Evolutionary conservation across 2,113 vertebrate species (phyloP), one percentile per base, ranked within the genome.

Genomic region (Tenrec ecaudatus): DNA sequence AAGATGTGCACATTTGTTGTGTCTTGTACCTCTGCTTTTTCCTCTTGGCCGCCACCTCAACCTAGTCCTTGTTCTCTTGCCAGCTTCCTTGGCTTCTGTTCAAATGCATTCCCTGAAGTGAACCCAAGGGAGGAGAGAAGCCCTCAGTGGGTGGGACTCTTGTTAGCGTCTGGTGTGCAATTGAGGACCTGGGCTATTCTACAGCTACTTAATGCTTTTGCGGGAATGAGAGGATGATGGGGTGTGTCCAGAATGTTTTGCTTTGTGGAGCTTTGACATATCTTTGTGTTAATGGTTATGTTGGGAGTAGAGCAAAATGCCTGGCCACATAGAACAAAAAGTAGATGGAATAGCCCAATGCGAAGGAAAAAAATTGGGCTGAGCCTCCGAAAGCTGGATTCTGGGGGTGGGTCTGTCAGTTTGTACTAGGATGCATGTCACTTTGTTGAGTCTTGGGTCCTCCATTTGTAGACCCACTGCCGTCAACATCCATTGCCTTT

Each of bases 51-150:
- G 1, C 68, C 91, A 93, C 78, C 43, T 77, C 73, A 68, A 5
- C 91, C 57, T 60, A 78, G 84, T 33, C 71, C 77, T 91, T 60
- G 36, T 81, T 93, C 53, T 69, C 60, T 80, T 58, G 57, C 79
- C 75, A 93, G 78, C 86, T 83, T 81, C 38, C 6, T 75, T 89
- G 91, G 87, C 89, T 96, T 86, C n/a, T 20, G 29, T 84, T 83
- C 89, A 89, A 95, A 27, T 76, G 87, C 91, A 81, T 95, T 53
- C 84, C 89, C 92, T 77, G n/a, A 80, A 91, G 73, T 83, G 76
- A 86, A 78, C 66, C 73, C 10, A 14, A 57, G 73, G 66, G 73
- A 94, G 76, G 87, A 91, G 57, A 87, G 31, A 77, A 3, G 9
- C 22, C 31, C 40, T 68, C 62, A 47, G 80, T 2, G 79, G 71